Percentiles rank a stretch among this genome's conserved stretches.
Conservation (phyloP, 2,797 vertebrate genomes). For the Ctenopoma multispine region DNA sequence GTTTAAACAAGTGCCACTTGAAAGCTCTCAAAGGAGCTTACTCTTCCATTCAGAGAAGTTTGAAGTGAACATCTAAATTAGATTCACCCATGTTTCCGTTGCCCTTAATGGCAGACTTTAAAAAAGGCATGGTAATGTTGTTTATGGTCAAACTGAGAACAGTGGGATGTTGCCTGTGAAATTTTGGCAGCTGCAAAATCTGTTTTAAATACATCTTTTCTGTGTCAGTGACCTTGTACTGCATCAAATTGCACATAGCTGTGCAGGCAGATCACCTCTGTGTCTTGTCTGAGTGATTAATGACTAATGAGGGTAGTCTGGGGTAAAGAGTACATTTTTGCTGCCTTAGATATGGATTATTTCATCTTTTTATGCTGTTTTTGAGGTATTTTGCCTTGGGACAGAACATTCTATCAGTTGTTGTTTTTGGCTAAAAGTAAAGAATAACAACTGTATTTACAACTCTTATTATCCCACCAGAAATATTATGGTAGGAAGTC, state of each 20-base stretch:
- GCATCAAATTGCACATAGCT: conserved; percentile 16
- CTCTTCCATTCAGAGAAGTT: conserved; percentile 50
- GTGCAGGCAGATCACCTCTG: conserved; percentile 10
- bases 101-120: conserved; percentile 21
- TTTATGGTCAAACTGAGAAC: conserved; percentile 38
- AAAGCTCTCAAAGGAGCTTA: conserved; percentile 67
- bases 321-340: conserved; percentile 20
- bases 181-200: conserved; percentile 15
- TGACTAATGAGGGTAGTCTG: conserved; percentile 24
- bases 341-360: not conserved
- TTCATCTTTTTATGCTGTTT: conserved; percentile 1
- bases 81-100: conserved; percentile 34
- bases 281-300: conserved; percentile 6
- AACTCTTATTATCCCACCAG: conserved; percentile 69
- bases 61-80: conserved; percentile 71
- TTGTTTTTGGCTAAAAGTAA: conserved; percentile 20
- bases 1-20: conserved; percentile 76
- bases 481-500: conserved; percentile 98
- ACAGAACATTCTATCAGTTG: not conserved
- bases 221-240: conserved; percentile 25
- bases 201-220: conserved; percentile 22
- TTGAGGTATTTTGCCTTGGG: not conserved
- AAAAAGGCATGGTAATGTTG: conserved; percentile 30
- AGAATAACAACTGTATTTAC: not conserved
- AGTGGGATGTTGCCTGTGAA: conserved; percentile 18